Percentiles rank a stretch among this genome's conserved stretches.
These are phyloP conservation scores for Lobophora halterata DNA, from an alignment of 2,888 invertebrate genomes.

Conservation along the genomic window DNA sequence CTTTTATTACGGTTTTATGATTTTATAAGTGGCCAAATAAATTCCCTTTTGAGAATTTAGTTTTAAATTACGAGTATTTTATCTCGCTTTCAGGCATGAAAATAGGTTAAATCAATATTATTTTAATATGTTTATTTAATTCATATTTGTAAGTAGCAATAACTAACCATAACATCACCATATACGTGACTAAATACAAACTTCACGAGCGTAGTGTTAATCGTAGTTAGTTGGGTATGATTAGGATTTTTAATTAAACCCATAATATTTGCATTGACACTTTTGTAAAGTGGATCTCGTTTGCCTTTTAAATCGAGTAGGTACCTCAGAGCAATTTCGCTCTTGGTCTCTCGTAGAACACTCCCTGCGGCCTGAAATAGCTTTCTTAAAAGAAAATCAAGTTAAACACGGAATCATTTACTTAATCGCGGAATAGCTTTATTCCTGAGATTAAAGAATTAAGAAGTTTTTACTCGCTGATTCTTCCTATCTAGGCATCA, in stretches of 20 bases:
- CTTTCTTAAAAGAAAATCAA: slow-evolving; percentile 72
- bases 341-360: slow-evolving; percentile 52
- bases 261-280: slow-evolving; percentile 57
- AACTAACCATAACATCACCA: too few species aligned
- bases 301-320: slow-evolving; percentile 75
- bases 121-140: too few species aligned
- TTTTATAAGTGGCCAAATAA: slow-evolving; percentile 10
- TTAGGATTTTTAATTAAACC: slow-evolving; percentile 30
- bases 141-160: too few species aligned
- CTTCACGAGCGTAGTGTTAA: too few species aligned
- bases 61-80: too few species aligned
- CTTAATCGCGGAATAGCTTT: slow-evolving; percentile 64
- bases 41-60: too few species aligned
- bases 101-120: too few species aligned
- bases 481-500: slow-evolving; percentile 4
- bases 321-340: slow-evolving; percentile 67
- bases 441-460: slow-evolving; percentile 30
- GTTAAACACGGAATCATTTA: slow-evolving; percentile 71
- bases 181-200: too few species aligned
- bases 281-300: slow-evolving; percentile 64
- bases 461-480: slow-evolving; percentile 3
- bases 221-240: too few species aligned
- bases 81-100: too few species aligned
- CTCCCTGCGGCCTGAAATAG: slow-evolving; percentile 72
- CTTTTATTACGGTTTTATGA: slow-evolving; percentile 18